These are phyloP conservation scores for Nezara viridula DNA, from an alignment of 2,888 invertebrate genomes.

Conservation along the genomic window DNA sequence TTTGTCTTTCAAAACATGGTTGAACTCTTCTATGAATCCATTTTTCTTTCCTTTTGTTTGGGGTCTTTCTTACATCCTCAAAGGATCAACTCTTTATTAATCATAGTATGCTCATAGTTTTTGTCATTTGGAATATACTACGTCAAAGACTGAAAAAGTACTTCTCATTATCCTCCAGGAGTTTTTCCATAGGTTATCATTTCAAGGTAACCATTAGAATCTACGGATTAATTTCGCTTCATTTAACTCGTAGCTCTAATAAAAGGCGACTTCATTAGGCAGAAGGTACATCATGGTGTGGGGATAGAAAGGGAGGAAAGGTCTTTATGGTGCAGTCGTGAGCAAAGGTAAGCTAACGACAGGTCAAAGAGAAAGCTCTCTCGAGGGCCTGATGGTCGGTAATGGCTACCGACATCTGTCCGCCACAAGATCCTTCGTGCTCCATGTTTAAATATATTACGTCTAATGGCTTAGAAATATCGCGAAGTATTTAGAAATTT, in stretches of 20 bases:
- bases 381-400: not conserved
- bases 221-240: not conserved
- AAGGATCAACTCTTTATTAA: too few species aligned
- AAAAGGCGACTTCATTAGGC: not conserved
- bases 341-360: not conserved
- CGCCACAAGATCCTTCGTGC: not conserved
- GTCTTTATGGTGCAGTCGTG: constrained; percentile 2
- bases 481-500: not conserved
- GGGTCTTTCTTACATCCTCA: too few species aligned
- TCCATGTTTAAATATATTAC: not conserved
- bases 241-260: not conserved
- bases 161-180: too few species aligned
- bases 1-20: too few species aligned
- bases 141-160: too few species aligned
- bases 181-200: too few species aligned
- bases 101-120: too few species aligned
- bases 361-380: constrained; percentile 21
- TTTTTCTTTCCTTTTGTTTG: too few species aligned
- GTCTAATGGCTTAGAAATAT: not conserved
- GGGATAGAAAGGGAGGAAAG: not conserved
- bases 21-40: too few species aligned
- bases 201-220: not conserved
- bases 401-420: constrained; percentile 11
- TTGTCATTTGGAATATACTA: too few species aligned
- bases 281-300: not conserved